Evolutionary conservation across 2,113 vertebrate genomes (phyloP), one percentile per base, ranked within the genome.

Genomic region (Indicator maculatus): DNA sequence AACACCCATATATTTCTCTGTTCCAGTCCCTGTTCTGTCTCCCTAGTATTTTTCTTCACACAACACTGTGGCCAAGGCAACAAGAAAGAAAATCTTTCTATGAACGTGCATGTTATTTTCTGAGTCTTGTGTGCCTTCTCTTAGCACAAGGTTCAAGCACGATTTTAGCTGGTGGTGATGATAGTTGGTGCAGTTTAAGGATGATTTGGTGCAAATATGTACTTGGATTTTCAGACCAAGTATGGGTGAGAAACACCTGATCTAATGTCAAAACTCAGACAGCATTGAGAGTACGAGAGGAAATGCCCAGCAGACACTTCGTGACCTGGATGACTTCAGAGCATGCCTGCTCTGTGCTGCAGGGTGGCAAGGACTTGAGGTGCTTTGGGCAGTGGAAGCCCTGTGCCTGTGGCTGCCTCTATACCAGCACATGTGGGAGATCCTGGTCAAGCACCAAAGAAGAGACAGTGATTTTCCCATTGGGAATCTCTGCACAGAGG

Each of bases 21-120:
- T 50, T 71, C 82, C 78, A 73, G 4, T 65, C 33, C 36, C 59
- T 10, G 2, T 20, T 69, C 33, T 5, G 3, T 74, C n/a, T 90
- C 59, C 63, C 20, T 33, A 64, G 31, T 61, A 89, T 85, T 94
- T 95, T 93, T 73, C 75, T 85, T 93, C 84, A 76, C 76, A 83
- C 69, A 69, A 93, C 74, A 77, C 72, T 12, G 86, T 91, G 91
- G 87, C 84, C 89, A 96, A 95, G 93, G 84, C 64, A 96, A 96
- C 91, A 85, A 85, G 71, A 95, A 82, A 24, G 82, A 95, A 69
- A 91, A 95, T 58, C 31, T 72, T 73, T 66, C 71, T 74, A 3
- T 28, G 31, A 88, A 63, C 5, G 4, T 38, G 31, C 31, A 80
- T 20, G 66, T 38, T 89, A 79, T 59, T 93, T 86, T 83, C 56